A percentile compares a stretch with the other conserved stretches of the same genome.
These are phyloP conservation scores for Pycnomerus fuliginosus DNA, from an alignment of 2,888 invertebrate genomes.

Conservation along the genomic window DNA sequence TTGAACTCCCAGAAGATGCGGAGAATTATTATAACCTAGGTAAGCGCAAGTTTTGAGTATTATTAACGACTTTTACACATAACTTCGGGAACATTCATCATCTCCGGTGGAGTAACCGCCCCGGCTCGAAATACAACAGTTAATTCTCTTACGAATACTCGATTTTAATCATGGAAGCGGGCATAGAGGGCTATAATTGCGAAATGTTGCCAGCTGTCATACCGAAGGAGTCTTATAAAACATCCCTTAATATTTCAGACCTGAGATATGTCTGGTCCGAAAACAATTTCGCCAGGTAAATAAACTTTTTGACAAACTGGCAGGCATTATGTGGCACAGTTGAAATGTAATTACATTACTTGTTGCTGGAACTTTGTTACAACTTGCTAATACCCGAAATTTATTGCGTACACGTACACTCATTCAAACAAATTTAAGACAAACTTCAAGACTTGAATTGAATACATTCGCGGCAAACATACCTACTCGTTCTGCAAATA, in stretches of 20 bases:
- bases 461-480: slow-evolving; percentile 5
- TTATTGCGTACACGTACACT: slow-evolving; percentile 26
- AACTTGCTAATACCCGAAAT: slow-evolving; percentile 25
- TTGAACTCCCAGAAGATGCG: slow-evolving; percentile 50
- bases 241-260: slow-evolving; percentile 21
- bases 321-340: slow-evolving; percentile 20
- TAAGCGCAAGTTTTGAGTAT: slow-evolving; percentile 51
- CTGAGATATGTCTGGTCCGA: neutral
- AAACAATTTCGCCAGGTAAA: slow-evolving; percentile 10
- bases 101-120: slow-evolving; percentile 31
- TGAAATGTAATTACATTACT: slow-evolving; percentile 27
- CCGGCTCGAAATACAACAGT: slow-evolving; percentile 36
- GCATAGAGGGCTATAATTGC: slow-evolving; percentile 33
- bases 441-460: slow-evolving; percentile 19
- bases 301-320: slow-evolving; percentile 22
- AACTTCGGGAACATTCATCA: slow-evolving; percentile 53
- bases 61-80: slow-evolving; percentile 55
- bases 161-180: slow-evolving; percentile 41
- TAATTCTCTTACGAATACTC: slow-evolving; percentile 38
- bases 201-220: slow-evolving; percentile 36
- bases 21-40: slow-evolving; percentile 52
- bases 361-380: slow-evolving; percentile 27
- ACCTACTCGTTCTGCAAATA: neutral
- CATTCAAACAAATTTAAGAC: slow-evolving; percentile 18
- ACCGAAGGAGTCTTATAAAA: slow-evolving; percentile 24